Conservation (phyloP, 2,113 vertebrate genomes). For the Paralichthys olivaceus region DNA sequence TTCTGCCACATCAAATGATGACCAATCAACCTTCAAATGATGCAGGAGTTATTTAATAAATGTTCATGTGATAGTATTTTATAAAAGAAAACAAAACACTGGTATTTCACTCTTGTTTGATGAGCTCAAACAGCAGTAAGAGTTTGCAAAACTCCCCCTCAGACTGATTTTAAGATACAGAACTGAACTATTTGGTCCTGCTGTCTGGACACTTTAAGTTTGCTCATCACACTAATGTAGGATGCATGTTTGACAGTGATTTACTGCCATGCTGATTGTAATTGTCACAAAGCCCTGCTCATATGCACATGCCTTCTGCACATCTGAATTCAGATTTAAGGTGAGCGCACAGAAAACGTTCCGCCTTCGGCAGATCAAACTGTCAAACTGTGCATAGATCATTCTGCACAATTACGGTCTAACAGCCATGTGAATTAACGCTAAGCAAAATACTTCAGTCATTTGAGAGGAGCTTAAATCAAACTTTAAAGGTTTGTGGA, state of each 20-base stretch:
- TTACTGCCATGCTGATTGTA: neutral
- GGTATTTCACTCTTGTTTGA: too few relatives aligned
- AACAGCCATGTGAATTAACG: neutral
- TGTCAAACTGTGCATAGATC: constrained; percentile 24
- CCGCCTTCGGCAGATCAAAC: neutral
- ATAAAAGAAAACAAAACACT: too few relatives aligned
- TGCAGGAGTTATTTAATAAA: too few relatives aligned
- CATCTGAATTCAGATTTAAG: constrained; percentile 11
- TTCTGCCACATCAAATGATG: too few relatives aligned
- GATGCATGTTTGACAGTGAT: neutral
- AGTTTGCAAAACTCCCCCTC: neutral
- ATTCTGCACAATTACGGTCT: neutral
- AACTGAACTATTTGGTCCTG: too few relatives aligned
- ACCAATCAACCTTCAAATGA: too few relatives aligned
- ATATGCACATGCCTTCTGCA: constrained; percentile 6
- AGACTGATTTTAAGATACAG: too few relatives aligned
- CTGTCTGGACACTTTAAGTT: neutral
- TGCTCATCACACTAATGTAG: neutral
- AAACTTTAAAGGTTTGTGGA: neutral
- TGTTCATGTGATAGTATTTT: too few relatives aligned
- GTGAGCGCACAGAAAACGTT: neutral
- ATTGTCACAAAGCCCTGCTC: neutral
- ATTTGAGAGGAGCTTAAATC: neutral
- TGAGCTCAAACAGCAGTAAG: neutral
- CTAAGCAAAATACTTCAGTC: neutral